Percentiles rank a stretch among this genome's conserved stretches.
Evolutionary conservation across 2,113 vertebrate genomes (phyloP).

Genomic region (Miniopterus natalensis): DNA sequence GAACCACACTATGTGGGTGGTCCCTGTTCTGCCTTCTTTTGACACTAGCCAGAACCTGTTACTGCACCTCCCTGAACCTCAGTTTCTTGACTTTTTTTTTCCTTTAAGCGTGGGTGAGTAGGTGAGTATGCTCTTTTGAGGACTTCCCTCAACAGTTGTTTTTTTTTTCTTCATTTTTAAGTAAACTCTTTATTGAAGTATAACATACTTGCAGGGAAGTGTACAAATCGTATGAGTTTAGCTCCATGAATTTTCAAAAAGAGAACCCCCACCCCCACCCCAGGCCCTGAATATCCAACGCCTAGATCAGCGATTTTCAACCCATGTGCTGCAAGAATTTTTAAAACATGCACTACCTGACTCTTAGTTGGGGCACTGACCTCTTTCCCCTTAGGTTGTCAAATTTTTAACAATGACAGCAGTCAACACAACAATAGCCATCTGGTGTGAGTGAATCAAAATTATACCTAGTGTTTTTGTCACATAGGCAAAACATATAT

Average conservation of each 20-base stretch:
- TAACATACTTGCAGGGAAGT: background rate
- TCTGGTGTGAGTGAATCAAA: background rate
- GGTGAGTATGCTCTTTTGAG: background rate
- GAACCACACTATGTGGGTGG: background rate
- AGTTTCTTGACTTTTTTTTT: background rate
- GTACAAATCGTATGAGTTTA: background rate
- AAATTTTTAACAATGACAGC: background rate
- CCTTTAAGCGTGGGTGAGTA: background rate
- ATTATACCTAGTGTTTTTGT: background rate
- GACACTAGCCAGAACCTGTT: background rate
- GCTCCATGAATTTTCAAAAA: constrained; percentile 12
- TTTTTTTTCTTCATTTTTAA: background rate
- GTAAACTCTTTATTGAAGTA: background rate
- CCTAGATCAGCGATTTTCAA: background rate
- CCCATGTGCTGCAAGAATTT: background rate
- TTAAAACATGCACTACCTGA: background rate
- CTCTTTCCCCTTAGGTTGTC: background rate
- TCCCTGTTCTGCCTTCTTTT: background rate
- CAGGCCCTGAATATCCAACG: background rate
- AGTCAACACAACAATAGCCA: background rate
- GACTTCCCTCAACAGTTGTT: background rate
- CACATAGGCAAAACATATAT: background rate
- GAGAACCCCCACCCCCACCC: background rate
- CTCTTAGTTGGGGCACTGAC: background rate
- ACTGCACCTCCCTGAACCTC: background rate